Base-by-base conservation (phyloP, 2,113 vertebrate species). In the Lasiurus cinereus region DNA sequence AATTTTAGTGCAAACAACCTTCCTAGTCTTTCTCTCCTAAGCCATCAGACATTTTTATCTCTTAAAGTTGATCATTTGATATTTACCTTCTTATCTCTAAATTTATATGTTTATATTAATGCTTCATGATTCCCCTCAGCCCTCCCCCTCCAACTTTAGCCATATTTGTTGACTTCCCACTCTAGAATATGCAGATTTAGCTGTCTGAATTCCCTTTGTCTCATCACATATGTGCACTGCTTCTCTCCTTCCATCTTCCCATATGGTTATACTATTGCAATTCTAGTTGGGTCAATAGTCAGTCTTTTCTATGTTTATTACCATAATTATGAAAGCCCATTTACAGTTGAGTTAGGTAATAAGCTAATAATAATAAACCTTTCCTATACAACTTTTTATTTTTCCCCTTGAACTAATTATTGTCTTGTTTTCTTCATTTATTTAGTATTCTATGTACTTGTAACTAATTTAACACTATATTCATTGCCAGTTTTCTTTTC, bases 301-400 rank as follows among this genome's bases (percentile, higher is more conserved):
- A 72, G 3, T 46, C 52, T 85, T 86, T 52, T 74, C 56, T 39
- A 39, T 39, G 39, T 39, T 39, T 39, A 74, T 91, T 56, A 33
- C 3, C 2, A 2, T 88, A 52, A 52, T 43, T 72, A 5, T 79
- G 29, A 70, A 90, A 79, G 29, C 36, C 33, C 21, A 27, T 70
- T 31, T 64, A 73, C 54, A 54, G 19, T 33, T 90, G 46, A 33
- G 5, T 86, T 43, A 56, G 29, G 33, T 86, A 66, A 24, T 80
- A 79, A 72, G 64, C 33, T 72, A n/a, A 1, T 46, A 70, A n/a
- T 46, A 70, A 39, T n/a, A 94, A 73, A 72, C 64, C n/a, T 72
- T 85, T 72, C 29, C 73, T 73, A 54, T 86, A 73, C 43, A 80
- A 73, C 43, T 93, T 82, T 52, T 93, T n/a, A 27, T 56, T 70